These are phyloP conservation scores for Narcine bancroftii DNA, from an alignment of 2,113 vertebrate species.

Conservation along the genomic window DNA sequence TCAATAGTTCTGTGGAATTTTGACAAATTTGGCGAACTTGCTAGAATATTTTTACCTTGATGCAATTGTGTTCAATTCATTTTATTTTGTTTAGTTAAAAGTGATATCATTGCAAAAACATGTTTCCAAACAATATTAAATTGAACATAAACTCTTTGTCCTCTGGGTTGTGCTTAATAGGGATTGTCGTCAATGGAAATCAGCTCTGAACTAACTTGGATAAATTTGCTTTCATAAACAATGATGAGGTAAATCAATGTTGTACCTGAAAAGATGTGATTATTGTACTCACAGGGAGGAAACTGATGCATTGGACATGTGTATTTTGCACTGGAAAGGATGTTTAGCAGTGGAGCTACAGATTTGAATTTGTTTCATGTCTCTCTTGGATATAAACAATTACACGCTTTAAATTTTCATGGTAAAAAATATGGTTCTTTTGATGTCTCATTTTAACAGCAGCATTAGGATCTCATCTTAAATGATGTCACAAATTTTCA, in stretches of 20 bases:
- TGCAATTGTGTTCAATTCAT: not conserved
- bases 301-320: not conserved
- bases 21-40: not conserved
- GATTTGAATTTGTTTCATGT: not conserved
- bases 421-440: conserved; percentile 9
- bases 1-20: not conserved
- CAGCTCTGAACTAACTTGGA: not conserved
- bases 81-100: not conserved
- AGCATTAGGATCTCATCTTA: not conserved
- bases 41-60: not conserved
- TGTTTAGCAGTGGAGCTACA: not conserved
- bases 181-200: not conserved
- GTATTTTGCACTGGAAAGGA: not conserved
- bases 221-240: conserved; percentile 12
- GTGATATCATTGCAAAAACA: not conserved
- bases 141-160: not conserved
- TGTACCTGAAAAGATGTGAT: conserved; percentile 1
- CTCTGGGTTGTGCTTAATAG: not conserved
- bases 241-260: not conserved
- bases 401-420: not conserved
- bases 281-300: not conserved
- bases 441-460: not conserved
- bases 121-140: not conserved
- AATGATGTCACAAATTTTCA: conserved; percentile 8
- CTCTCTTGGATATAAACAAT: not conserved